Conservation (phyloP, 2,113 vertebrate species). For the Nycticryphes semicollaris region DNA sequence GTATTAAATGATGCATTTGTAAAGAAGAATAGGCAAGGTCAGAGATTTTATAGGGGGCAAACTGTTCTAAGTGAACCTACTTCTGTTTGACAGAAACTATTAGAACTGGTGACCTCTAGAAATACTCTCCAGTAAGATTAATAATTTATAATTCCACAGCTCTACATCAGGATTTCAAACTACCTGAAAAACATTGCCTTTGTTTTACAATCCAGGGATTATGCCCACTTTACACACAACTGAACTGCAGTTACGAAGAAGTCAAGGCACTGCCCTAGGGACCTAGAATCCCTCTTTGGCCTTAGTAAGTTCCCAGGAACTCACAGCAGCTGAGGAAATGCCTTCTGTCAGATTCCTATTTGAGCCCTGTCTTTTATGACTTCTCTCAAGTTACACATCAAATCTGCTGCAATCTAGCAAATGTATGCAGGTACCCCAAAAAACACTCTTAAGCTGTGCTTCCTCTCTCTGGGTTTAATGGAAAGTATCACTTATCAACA, state of each 20-base stretch:
- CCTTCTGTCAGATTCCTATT: not conserved
- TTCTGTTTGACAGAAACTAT: conserved; percentile 44
- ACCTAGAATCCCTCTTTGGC: not conserved
- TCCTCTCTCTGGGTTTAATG: not conserved
- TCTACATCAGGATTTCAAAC: not conserved
- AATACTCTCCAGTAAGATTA: conserved; percentile 32
- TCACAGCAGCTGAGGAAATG: not conserved
- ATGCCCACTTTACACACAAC: not conserved
- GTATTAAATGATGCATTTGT: conserved; percentile 49
- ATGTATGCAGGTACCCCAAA: not conserved
- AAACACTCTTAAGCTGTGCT: not conserved
- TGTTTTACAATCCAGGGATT: not conserved
- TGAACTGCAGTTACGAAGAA: not conserved
- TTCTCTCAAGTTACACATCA: not conserved
- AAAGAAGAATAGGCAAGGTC: conserved; percentile 60
- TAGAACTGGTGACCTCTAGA: conserved; percentile 26
- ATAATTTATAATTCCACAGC: conserved; percentile 7
- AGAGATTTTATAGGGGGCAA: conserved; percentile 47
- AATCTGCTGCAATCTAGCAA: not conserved
- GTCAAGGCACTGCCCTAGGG: not conserved
- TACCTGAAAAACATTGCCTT: not conserved
- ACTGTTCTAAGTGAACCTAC: conserved; percentile 18
- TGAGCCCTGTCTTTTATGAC: not conserved
- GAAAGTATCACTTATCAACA: not conserved
- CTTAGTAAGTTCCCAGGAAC: not conserved